Evolutionary conservation across 2,888 invertebrate species (phyloP), one percentile per base, ranked within the genome.

Genomic region (Drosophila monieri): DNA sequence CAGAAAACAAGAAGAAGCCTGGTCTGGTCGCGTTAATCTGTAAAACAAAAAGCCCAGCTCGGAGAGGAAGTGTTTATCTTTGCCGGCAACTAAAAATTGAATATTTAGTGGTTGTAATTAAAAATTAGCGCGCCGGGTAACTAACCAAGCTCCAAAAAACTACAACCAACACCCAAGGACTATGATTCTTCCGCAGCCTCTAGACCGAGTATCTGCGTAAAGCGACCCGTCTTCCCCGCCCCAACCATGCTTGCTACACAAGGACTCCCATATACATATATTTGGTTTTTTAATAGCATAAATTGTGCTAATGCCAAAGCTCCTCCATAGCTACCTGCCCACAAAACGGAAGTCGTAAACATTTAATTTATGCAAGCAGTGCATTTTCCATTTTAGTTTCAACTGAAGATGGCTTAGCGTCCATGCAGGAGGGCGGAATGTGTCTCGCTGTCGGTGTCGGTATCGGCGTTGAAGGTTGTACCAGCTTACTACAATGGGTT

Each of bases 41-140:
- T 44, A 53, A 68, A 70, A 70, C 68, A 70, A 70, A 70, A 68
- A 68, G 69, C 55, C 46, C 9, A 9, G 6, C n/a, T 14, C 35
- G 53, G 41, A 75, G 55, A 78, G 84, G 84, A 84, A 81, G 71
- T 83, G 85, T 80, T 66, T 78, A 78, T 66, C 69, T 53, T 70
- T 62, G 68, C 73, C 47, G 53, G 71, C 72, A 77, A 78, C 83
- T 84, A 85, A 84, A 85, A 85, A 85, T 80, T 85, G 83, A 84
- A 85, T 84, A 84, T 84, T 84, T 84, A 85, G 83, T 85, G 80
- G 79, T 74, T 73, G 83, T 84, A 84, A 84, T 85, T 84, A 84
- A 85, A 84, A 84, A 84, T 84, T 84, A 84, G 83, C 83, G 78
- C 80, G 69, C 73, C 77, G 64, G 69, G 62, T 53, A 64, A 61